phyloP scores from a whole-genome alignment of 2,797 vertebrate genomes.

The Argentina silus region DNA sequence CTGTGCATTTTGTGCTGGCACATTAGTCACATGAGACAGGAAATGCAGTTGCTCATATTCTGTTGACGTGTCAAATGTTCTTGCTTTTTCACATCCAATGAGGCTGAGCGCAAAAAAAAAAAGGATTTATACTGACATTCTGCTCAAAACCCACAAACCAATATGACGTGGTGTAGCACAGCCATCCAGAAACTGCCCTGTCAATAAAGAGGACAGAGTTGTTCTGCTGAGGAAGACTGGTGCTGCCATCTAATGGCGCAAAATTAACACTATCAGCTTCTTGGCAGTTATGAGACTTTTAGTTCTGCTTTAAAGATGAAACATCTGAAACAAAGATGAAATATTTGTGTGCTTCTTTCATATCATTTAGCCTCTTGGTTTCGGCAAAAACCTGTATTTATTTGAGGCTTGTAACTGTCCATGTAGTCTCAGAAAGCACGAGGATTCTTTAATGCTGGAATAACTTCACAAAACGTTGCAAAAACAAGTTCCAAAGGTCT shows the following conservation, averaged over 20 bases:
- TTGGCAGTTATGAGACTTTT: neutral
- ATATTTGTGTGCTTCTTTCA: neutral
- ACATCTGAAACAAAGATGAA: neutral
- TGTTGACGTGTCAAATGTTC: constrained; percentile 17
- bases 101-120: constrained; percentile 1
- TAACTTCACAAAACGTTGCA: neutral
- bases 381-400: neutral
- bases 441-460: neutral
- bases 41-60: constrained; percentile 14
- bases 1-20: constrained; percentile 12
- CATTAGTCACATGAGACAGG: constrained; percentile 4
- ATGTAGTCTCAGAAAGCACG: neutral
- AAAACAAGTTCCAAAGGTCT: neutral
- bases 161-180: neutral
- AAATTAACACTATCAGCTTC: neutral
- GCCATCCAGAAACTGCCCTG: constrained; percentile 1
- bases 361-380: neutral
- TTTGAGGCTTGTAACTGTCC: neutral
- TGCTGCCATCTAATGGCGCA: constrained; percentile 14
- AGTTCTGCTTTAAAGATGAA: neutral
- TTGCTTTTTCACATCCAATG: constrained; percentile 2
- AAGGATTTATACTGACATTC: constrained; percentile 8
- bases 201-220: neutral
- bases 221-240: neutral
- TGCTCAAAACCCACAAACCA: constrained; percentile 1